Conservation (phyloP, 2,113 vertebrate genomes). For the Myrmecobius fasciatus region DNA sequence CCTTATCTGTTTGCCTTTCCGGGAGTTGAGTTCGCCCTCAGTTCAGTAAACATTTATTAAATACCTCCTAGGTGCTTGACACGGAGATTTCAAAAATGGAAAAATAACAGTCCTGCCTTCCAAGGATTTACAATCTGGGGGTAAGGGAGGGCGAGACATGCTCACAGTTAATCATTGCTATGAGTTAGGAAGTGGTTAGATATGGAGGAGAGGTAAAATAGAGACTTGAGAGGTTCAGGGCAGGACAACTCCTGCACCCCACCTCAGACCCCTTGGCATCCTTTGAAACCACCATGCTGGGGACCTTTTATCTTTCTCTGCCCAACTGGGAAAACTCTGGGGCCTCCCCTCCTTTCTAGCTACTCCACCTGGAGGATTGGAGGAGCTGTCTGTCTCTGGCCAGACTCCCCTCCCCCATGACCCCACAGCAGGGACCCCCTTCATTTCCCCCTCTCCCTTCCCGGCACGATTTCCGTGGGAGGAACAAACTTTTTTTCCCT, state of each 20-base stretch:
- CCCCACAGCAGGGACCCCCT: not conserved
- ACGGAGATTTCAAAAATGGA: not conserved
- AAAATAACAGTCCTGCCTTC: not conserved
- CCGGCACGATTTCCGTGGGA: slow-evolving; percentile 3
- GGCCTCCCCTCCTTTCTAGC: too few species aligned
- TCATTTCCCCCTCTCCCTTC: not conserved
- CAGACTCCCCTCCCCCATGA: too few species aligned
- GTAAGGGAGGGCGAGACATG: not conserved
- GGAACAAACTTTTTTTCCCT: slow-evolving; percentile 52
- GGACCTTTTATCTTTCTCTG: too few species aligned
- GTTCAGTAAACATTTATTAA: not conserved
- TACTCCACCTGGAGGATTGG: too few species aligned
- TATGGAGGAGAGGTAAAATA: too few species aligned
- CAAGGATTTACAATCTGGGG: not conserved
- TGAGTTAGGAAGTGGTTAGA: not conserved
- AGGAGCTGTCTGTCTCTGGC: too few species aligned
- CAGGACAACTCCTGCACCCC: not conserved
- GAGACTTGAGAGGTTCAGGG: too few species aligned
- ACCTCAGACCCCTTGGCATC: not conserved
- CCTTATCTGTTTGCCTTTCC: not conserved
- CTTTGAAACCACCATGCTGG: too few species aligned
- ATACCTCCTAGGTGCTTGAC: not conserved
- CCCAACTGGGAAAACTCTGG: not conserved
- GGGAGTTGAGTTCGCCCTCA: not conserved
- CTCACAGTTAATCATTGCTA: not conserved